Base-by-base conservation (phyloP, 2,888 invertebrate genomes). In the Perithous albicinctus region DNA sequence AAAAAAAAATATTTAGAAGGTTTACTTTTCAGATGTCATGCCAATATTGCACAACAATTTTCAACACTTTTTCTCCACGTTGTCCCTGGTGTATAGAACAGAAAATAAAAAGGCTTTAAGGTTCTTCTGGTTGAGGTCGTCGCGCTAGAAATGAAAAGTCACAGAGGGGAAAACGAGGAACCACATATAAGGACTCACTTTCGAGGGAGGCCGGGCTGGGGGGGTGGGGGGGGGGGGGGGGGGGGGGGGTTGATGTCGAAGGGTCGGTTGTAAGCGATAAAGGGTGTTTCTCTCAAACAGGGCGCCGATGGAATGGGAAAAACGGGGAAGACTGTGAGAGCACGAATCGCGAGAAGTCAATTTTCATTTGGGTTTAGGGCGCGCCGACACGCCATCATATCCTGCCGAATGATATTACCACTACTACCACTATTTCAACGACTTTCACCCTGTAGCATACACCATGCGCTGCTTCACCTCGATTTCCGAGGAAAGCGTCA, bases 291-390 rank as follows among this genome's bases (percentile, higher is more conserved):
- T 35, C 63, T 26, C 15, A 51, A 54, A 35, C 18, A 26, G 35
- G 77, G 15, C 61, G 46, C 32, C 15, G 66, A 51, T 56, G 66
- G 26, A 41, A 41, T 46, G 48, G 70, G 54, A 56, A 29, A n/a
- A 15, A 10, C 4, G 46, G 46, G 51, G 35, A 61, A 78, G 78
- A 67, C 23, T 59, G n/a, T n/a, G 76, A 75, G 32, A 77, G 54
- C 73, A 46, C 70, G 79, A 59, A 72, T 69, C 76, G 61, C 75
- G 81, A 85, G 86, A 87, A 89, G 88, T 89, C 88, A 89, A 89
- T 89, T 89, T 89, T 89, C 89, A 89, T 89, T 89, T 88, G 84
- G 86, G 56, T 88, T 84, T 87, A 88, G 87, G 88, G 89, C 80
- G 89, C 86, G 88, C 86, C 86, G 82, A 81, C 88, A 88, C 86